These are phyloP conservation scores for Ornithoptera priamus DNA, from an alignment of 2,888 invertebrate genomes.

Conservation along the genomic window DNA sequence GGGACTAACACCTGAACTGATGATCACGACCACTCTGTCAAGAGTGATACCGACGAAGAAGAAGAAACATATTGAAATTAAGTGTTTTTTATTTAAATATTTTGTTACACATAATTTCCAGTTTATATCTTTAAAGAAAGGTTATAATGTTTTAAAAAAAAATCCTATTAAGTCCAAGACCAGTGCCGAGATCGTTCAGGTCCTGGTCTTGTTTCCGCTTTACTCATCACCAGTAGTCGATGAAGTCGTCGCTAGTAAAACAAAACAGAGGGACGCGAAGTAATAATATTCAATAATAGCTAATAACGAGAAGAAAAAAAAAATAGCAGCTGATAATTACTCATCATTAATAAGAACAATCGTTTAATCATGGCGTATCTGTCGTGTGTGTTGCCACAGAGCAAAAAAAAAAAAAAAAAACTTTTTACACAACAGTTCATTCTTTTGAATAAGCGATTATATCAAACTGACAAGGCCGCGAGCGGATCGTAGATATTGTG, in stretches of 20 bases:
- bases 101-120: too few relatives aligned
- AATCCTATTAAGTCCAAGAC: too few relatives aligned
- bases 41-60: too few relatives aligned
- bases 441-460: constrained; percentile 6
- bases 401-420: not conserved
- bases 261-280: not conserved
- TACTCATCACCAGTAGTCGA: not conserved
- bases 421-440: not conserved
- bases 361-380: constrained; percentile 2
- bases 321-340: not conserved
- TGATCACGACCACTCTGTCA: too few relatives aligned
- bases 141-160: too few relatives aligned
- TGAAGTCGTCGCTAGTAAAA: too few relatives aligned
- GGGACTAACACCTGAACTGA: too few relatives aligned
- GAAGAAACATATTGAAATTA: too few relatives aligned
- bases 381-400: constrained; percentile 1
- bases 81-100: too few relatives aligned
- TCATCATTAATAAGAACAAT: not conserved
- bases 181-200: too few relatives aligned
- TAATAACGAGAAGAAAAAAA: not conserved
- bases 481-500: not conserved
- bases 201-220: too few relatives aligned
- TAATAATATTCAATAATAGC: not conserved
- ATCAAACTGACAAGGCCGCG: constrained; percentile 1
- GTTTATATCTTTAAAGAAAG: too few relatives aligned